These are phyloP conservation scores for Sthenelais limicola DNA, from an alignment of 2,888 invertebrate genomes.

Conservation along the genomic window DNA sequence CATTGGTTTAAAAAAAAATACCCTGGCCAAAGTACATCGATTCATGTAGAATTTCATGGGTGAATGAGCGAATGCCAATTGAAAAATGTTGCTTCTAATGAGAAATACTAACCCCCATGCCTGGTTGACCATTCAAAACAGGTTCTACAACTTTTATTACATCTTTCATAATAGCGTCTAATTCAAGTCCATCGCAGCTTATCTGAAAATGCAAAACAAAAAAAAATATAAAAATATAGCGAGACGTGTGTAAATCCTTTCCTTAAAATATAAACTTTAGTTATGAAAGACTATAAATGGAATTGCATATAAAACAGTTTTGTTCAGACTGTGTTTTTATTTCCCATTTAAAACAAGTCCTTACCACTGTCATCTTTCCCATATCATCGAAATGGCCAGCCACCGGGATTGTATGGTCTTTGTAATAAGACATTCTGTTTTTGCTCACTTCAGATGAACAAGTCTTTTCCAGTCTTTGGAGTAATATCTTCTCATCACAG, in stretches of 20 bases:
- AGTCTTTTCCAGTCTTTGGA: slow-evolving; percentile 1
- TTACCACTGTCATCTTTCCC: slow-evolving; percentile 64
- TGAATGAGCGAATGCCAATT: no score
- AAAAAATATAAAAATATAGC: no score
- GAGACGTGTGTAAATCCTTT: no score
- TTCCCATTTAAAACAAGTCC: slow-evolving; percentile 48
- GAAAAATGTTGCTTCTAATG: neutral
- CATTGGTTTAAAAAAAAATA: neutral
- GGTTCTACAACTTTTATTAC: no score
- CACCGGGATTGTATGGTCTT: slow-evolving; percentile 66
- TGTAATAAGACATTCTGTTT: slow-evolving; percentile 49
- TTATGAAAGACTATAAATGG: no score
- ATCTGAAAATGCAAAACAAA: no score
- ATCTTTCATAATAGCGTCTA: no score
- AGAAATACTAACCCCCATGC: no score
- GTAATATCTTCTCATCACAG: slow-evolving; percentile 66
- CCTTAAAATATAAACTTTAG: no score
- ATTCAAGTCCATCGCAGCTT: no score
- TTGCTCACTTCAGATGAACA: neutral
- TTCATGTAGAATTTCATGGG: neutral
- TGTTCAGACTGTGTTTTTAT: neutral
- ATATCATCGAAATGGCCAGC: slow-evolving; percentile 64
- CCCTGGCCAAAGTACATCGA: neutral
- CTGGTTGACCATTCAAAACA: no score
- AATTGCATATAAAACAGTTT: neutral